These are phyloP conservation scores for Scaptomyza flava DNA, from an alignment of 2,888 invertebrate genomes.

Conservation along the genomic window DNA sequence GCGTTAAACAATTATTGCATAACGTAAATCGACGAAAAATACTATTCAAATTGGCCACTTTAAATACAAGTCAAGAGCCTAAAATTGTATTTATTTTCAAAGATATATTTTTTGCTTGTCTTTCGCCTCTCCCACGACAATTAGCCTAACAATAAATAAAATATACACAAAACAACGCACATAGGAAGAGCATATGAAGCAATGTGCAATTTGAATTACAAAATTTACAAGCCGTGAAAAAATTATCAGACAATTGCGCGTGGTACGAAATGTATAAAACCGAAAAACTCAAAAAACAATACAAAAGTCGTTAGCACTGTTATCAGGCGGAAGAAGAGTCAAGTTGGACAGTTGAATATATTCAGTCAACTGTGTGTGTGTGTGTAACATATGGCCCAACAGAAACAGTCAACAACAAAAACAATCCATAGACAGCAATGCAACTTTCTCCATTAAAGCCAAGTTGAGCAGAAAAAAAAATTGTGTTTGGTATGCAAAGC, in stretches of 20 bases:
- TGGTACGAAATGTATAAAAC: constrained; percentile 32
- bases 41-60: constrained; percentile 46
- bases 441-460: constrained; percentile 69
- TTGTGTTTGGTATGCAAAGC: constrained; percentile 62
- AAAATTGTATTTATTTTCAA: constrained; percentile 31
- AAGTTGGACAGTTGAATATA: constrained; percentile 43
- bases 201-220: constrained; percentile 68
- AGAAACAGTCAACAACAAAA: constrained; percentile 17
- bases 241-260: constrained; percentile 42
- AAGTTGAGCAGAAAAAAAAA: constrained; percentile 33
- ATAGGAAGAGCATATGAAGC: constrained; percentile 60
- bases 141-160: constrained; percentile 45
- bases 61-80: constrained; percentile 23
- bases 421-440: constrained; percentile 34
- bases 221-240: constrained; percentile 61
- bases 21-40: constrained; percentile 38
- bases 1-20: constrained; percentile 51
- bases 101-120: constrained; percentile 1
- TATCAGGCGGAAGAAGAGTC: constrained; percentile 65
- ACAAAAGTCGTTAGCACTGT: constrained; percentile 45
- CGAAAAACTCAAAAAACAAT: constrained; percentile 27
- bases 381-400: constrained; percentile 57
- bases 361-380: constrained; percentile 28
- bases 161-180: constrained; percentile 1
- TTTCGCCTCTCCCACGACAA: constrained; percentile 63